Evolutionary conservation across 37 sponge, comb jelly and placozoan genomes (phyloP).

Genomic region (Eunapius fragilis): DNA sequence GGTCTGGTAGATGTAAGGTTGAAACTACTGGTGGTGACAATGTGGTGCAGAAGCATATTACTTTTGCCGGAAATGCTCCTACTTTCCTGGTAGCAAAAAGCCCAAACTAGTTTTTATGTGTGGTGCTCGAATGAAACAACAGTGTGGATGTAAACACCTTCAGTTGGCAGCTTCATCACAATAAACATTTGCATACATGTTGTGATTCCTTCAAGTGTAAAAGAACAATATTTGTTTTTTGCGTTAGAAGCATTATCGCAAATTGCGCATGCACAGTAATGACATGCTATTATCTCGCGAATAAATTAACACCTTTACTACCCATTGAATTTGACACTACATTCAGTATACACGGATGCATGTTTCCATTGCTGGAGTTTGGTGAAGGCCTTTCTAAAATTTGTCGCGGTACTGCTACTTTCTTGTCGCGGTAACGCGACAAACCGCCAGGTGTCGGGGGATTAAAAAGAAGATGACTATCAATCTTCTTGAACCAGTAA

Average conservation of each 20-base stretch:
- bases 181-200: not conserved
- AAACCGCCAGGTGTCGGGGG: too few species aligned
- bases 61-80: not conserved
- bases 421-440: not conserved
- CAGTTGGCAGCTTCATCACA: not conserved
- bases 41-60: not conserved
- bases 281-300: not conserved
- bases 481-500: too few species aligned
- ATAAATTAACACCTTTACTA: not conserved
- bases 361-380: not conserved
- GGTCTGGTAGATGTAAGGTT: not conserved
- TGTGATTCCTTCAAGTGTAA: not conserved
- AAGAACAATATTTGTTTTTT: not conserved
- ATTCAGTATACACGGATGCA: not conserved
- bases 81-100: not conserved
- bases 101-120: not conserved
- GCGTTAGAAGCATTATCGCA: not conserved
- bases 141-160: not conserved
- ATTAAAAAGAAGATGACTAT: too few species aligned
- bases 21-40: not conserved
- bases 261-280: not conserved
- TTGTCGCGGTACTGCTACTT: not conserved
- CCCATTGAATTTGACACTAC: not conserved
- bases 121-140: not conserved
- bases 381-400: not conserved